Percentiles rank a stretch among this genome's conserved stretches.
phyloP scores from a whole-genome alignment of 2,797 vertebrate genomes.

The Catostomus latipinnis region DNA sequence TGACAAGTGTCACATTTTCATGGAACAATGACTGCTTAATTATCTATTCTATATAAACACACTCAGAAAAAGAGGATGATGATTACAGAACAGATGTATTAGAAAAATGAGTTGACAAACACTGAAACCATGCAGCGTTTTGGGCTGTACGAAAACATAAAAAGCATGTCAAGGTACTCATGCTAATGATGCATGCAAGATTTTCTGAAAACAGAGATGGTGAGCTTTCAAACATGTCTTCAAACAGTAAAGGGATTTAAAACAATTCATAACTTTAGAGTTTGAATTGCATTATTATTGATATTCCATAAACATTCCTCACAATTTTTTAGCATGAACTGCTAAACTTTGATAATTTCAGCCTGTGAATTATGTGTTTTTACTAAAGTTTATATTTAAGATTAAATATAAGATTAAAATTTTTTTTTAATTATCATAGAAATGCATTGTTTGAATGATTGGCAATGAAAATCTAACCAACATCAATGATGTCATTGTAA shows the following conservation, averaged over 20 bases:
- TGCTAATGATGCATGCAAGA: constrained; percentile 36
- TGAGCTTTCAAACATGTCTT: constrained; percentile 31
- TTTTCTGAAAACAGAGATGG: constrained; percentile 28
- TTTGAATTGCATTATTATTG: not conserved
- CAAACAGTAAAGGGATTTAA: constrained; percentile 7
- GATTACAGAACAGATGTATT: constrained; percentile 32
- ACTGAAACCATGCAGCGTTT: constrained; percentile 7
- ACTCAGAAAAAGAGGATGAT: constrained; percentile 34
- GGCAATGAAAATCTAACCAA: too few relatives aligned
- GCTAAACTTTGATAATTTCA: not conserved
- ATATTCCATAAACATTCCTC: not conserved
- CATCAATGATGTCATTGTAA: too few relatives aligned
- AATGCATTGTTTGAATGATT: too few relatives aligned
- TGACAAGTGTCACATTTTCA: constrained; percentile 74
- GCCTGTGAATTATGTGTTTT: not conserved
- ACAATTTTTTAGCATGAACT: not conserved
- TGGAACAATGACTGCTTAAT: constrained; percentile 73
- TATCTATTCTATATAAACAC: constrained; percentile 77
- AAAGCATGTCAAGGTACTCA: constrained; percentile 34
- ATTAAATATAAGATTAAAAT: too few relatives aligned
- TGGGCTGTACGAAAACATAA: constrained; percentile 31
- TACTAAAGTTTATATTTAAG: too few relatives aligned
- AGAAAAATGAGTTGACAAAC: constrained; percentile 47
- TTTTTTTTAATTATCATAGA: too few relatives aligned
- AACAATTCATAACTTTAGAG: constrained; percentile 6